phyloP scores from a whole-genome alignment of 2,797 vertebrate genomes.

The Aplochiton taeniatus region DNA sequence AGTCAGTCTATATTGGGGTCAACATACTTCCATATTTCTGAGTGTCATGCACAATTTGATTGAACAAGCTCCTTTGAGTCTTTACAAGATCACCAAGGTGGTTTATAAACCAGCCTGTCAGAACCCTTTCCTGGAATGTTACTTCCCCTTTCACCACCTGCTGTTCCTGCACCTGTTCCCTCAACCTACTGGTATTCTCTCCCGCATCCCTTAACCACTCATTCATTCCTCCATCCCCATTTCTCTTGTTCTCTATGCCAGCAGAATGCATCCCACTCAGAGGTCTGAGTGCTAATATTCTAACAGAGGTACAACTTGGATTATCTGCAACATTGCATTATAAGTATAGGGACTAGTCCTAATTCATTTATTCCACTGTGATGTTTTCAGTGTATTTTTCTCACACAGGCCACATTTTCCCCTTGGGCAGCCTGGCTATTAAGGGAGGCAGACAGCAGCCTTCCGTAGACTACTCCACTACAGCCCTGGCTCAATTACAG shows the following conservation, averaged over 20 bases:
- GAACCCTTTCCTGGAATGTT: slow-evolving; percentile 18
- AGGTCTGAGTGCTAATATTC: slow-evolving; percentile 38
- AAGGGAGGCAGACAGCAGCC: slow-evolving; percentile 30
- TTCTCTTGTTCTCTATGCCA: slow-evolving; percentile 6
- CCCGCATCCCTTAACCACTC: slow-evolving; percentile 33
- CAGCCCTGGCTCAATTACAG: not conserved
- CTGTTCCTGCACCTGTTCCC: slow-evolving; percentile 74
- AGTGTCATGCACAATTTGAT: slow-evolving; percentile 10
- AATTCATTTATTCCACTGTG: slow-evolving; percentile 23
- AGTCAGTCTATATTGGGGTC: not conserved
- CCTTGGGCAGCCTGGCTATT: not conserved
- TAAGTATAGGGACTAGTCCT: slow-evolving; percentile 18
- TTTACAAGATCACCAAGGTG: slow-evolving; percentile 46
- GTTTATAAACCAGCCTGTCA: slow-evolving; percentile 38
- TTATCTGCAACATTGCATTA: slow-evolving; percentile 38
- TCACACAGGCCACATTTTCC: slow-evolving; percentile 31
- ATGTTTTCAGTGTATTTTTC: slow-evolving; percentile 16
- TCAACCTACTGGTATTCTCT: slow-evolving; percentile 46
- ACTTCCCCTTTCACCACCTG: slow-evolving; percentile 54
- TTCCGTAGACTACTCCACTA: slow-evolving; percentile 1
- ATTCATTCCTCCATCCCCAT: slow-evolving; percentile 18
- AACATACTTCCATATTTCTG: slow-evolving; percentile 19
- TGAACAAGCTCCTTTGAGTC: slow-evolving; percentile 15
- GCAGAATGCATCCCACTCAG: slow-evolving; percentile 52
- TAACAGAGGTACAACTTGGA: slow-evolving; percentile 23